These are phyloP conservation scores for Ischnus inquisitorius DNA, from an alignment of 2,888 invertebrate genomes.

Conservation along the genomic window DNA sequence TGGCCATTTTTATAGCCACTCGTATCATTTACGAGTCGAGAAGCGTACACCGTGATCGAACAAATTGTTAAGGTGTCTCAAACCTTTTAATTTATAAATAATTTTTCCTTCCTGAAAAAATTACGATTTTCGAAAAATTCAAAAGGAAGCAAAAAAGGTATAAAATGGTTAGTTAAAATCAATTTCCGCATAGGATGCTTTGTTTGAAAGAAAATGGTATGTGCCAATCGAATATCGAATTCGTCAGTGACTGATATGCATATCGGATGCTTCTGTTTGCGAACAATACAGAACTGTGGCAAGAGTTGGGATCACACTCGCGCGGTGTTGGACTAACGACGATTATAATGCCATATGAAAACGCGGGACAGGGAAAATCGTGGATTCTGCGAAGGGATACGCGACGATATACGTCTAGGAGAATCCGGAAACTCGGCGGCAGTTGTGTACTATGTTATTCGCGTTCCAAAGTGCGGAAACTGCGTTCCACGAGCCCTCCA, in stretches of 20 bases:
- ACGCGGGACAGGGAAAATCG: conserved; percentile 27
- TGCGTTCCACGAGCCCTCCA: conserved; percentile 41
- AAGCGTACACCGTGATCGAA: background rate
- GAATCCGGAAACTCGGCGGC: conserved; percentile 44
- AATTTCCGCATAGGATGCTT: too few species aligned
- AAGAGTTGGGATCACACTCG: too few species aligned
- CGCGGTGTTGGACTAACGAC: conserved; percentile 5
- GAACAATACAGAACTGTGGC: too few species aligned
- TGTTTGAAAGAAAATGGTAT: too few species aligned
- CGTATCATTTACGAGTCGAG: conserved; percentile 44
- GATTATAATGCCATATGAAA: conserved; percentile 55
- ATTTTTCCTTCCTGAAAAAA: background rate
- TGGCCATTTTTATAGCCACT: conserved; percentile 47
- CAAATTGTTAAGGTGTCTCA: background rate
- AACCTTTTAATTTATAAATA: background rate
- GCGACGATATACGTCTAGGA: conserved; percentile 15
- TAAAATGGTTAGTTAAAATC: too few species aligned
- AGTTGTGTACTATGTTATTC: conserved; percentile 9
- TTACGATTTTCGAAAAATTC: too few species aligned
- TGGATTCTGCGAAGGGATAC: background rate
- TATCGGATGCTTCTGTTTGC: too few species aligned
- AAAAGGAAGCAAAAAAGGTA: too few species aligned
- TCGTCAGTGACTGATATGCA: too few species aligned
- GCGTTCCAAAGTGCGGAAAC: conserved; percentile 35
- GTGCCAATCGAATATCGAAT: too few species aligned